Base-by-base conservation (phyloP, 2,888 invertebrate species). In the Herminia tarsipennalis region DNA sequence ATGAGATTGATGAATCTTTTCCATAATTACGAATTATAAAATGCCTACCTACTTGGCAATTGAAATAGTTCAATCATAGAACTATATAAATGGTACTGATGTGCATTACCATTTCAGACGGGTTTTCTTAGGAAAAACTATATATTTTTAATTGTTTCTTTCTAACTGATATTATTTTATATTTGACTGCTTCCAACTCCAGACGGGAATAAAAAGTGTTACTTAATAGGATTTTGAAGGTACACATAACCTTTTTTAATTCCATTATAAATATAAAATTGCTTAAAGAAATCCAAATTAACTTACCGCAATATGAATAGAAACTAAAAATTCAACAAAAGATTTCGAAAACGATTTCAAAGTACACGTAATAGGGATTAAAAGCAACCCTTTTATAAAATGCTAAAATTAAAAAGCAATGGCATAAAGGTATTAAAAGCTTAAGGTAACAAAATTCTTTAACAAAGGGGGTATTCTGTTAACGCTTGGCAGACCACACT, bases 351-450 rank as follows among this genome's bases (percentile, higher is more conserved):
- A 76, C 78, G 78, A 80, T 76, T 78, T 73, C 71, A 63, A 77
- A 71, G 78, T 80, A 76, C 76, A 83, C 80, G 81, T 83, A 82
- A 82, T 78, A 73, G 71, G 83, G 88, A 86, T 89, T 89, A 86
- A 79, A 84, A 79, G 62, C 79, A 89, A 88, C 88, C 90, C 88
- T 89, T 90, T 83, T 79, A 76, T 76, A 70, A 60, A 81, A 86
- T 85, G 81, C 79, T 77, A 80, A 91, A 90, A 88, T 88, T 89
- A 88, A 88, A 88, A 91, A 88, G 80, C 78, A 84, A 87, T 84
- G 75, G 86, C 73, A 88, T 89, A 89, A 90, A 91, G 78, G 91
- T 81, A 92, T 92, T 90, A 92, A 81, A 74, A 83, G 89, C 83
- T 92, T 89, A 91, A 82, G 84, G 89, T 87, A 88, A 87, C 85